Conservation (phyloP, 2,113 vertebrate species). For the Psittacula cyanocephala region DNA sequence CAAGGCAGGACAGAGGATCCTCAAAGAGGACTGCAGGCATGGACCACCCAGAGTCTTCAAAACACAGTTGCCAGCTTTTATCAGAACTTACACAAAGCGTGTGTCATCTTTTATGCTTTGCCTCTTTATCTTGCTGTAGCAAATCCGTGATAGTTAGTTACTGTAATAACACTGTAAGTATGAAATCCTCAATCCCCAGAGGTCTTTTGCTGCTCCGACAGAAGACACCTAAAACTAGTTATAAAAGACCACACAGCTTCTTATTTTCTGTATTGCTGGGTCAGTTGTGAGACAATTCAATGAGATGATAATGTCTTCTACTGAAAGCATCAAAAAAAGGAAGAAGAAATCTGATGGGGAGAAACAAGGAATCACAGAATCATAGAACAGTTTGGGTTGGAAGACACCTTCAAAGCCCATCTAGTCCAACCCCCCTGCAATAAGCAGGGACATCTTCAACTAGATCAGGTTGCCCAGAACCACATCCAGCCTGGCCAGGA, state of each 20-base stretch:
- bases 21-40: not conserved
- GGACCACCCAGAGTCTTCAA: not conserved
- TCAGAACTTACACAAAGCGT: not conserved
- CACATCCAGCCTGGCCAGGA: not conserved
- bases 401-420: not conserved
- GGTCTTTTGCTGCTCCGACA: not conserved
- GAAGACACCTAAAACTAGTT: not conserved
- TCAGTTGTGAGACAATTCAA: not conserved
- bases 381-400: not conserved
- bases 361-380: not conserved
- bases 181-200: not conserved
- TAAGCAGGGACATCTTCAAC: not conserved
- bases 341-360: not conserved
- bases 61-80: not conserved
- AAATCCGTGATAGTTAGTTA: not conserved
- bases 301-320: not conserved
- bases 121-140: not conserved
- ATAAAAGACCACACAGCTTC: not conserved
- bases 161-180: not conserved
- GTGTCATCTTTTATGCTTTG: not conserved
- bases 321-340: not conserved
- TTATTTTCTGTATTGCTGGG: not conserved
- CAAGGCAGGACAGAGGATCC: not conserved
- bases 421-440: not conserved
- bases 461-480: not conserved